Base-by-base conservation (phyloP, 2,113 vertebrate genomes). In the Anseranas semipalmata region DNA sequence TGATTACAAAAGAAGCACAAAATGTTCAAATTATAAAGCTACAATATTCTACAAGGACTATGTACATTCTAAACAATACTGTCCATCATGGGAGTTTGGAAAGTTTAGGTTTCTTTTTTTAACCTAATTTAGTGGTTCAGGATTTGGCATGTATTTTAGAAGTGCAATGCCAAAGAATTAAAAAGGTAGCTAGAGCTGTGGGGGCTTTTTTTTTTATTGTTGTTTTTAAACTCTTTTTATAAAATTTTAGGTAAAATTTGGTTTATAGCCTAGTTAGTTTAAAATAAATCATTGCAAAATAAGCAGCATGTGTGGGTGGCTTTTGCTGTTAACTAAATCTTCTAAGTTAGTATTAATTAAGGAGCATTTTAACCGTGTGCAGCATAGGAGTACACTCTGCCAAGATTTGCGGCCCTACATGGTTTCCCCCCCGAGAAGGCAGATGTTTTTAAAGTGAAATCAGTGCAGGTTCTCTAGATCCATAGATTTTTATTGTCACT, bases 301-400 rank as follows among this genome's bases (percentile, higher is more conserved):
- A 17, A 66, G 14, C 13, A 53, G 53, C 30, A 5, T 0, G 0
- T 24, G 41, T 9, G 33, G 58, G 16, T 9, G 33, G 58, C 37
- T 37, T 88, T 70, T 48, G 71, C 75, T 0, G 0, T 82, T n/a
- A 41, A 7, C 9, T 1, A 15, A 24, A 11, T 18, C n/a, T 28
- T 33, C 15, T 55, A 35, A 43, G 39, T 16, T 16, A 5, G 7
- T 15, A 10, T 55, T 59, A 4, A 0, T 15, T 9, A 25, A 59
- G 65, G 80, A 74, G 41, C 37, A 10, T 1, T 9, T 70, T 5
- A 7, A 1, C 45, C 15, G 62, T 1, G 35, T 5, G 13, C 1
- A 0, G 32, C 17, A 1, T 7, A 56, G 41, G 43, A 21, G 53
- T 4, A 4, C 0, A 0, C 21, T 52, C 7, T 12, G 41, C 45